These are phyloP conservation scores for Spinus olivaceus DNA, from an alignment of 2,797 vertebrate genomes.

Conservation along the genomic window DNA sequence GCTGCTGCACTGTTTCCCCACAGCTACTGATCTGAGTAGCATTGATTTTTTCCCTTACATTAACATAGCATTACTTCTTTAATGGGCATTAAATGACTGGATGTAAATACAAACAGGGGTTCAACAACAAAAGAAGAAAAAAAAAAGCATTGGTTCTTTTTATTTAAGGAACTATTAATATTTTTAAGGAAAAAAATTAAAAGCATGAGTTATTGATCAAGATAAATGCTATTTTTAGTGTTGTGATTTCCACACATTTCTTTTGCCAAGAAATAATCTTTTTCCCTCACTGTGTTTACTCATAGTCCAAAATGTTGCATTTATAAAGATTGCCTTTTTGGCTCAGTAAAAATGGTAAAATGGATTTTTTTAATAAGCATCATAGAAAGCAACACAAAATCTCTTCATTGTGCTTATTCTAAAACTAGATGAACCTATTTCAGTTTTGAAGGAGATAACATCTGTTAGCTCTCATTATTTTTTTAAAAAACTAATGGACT, in stretches of 20 bases:
- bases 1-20: conserved; percentile 83
- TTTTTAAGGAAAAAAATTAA: conserved; percentile 71
- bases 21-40: conserved; percentile 86
- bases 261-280: conserved; percentile 56
- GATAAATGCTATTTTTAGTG: conserved; percentile 70
- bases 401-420: background rate
- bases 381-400: conserved; percentile 19
- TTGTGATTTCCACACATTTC: conserved; percentile 36
- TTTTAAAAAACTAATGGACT: background rate
- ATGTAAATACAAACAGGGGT: conserved; percentile 82
- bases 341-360: conserved; percentile 25
- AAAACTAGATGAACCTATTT: conserved; percentile 9
- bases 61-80: conserved; percentile 88
- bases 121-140: conserved; percentile 73
- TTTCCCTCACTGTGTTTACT: conserved; percentile 50
- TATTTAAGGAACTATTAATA: conserved; percentile 75
- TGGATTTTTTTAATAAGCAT: conserved; percentile 26
- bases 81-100: conserved; percentile 87
- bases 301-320: conserved; percentile 39
- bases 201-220: conserved; percentile 73
- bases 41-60: conserved; percentile 86
- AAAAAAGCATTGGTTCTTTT: conserved; percentile 50
- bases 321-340: conserved; percentile 56
- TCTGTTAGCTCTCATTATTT: background rate
- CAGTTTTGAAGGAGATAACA: background rate